Conservation (phyloP, 2,797 vertebrate species). For the Heliangelus exortis region DNA sequence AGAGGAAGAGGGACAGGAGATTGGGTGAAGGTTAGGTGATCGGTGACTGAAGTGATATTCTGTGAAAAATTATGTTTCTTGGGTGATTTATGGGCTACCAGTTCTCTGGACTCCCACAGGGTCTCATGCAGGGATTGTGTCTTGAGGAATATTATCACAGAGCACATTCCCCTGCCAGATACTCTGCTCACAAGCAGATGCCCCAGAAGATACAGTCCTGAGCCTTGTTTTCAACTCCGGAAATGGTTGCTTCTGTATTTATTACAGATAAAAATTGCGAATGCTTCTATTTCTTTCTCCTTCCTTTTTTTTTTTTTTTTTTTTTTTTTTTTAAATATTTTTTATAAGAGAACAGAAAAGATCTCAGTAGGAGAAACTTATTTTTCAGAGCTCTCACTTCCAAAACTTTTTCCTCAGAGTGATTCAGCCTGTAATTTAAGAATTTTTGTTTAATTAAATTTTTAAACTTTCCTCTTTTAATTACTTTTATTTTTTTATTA, state of each 20-base stretch:
- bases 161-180: not conserved
- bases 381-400: constrained; percentile 53
- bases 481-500: constrained; percentile 75
- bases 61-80: not conserved
- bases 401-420: constrained; percentile 63
- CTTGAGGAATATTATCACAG: not conserved
- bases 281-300: not conserved
- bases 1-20: not conserved
- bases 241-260: not conserved
- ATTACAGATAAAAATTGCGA: not conserved
- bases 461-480: constrained; percentile 81
- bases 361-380: not conserved
- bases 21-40: not conserved
- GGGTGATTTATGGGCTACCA: not conserved
- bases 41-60: not conserved
- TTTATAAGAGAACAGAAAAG: not conserved
- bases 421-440: constrained; percentile 46
- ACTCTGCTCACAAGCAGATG: not conserved
- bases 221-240: not conserved
- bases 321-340: not conserved
- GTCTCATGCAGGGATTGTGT: not conserved
- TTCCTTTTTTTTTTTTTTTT: not conserved
- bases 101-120: not conserved
- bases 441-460: constrained; percentile 78
- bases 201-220: not conserved